Percentiles rank a stretch among this genome's conserved stretches.
Evolutionary conservation across 2,797 vertebrate genomes (phyloP).

Genomic region (Pangasius larnaudii): DNA sequence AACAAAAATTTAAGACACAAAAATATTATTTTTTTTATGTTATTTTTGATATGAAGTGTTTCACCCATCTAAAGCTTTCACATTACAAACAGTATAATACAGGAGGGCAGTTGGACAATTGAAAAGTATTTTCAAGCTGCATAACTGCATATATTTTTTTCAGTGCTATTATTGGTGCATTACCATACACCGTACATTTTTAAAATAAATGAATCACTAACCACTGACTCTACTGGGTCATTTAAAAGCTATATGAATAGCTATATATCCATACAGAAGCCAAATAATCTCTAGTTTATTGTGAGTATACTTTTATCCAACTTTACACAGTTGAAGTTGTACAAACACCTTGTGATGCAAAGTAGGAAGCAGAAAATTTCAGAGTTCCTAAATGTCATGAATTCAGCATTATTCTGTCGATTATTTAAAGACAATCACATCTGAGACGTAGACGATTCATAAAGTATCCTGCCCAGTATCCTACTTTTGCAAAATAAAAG

Average conservation of each 20-base stretch:
- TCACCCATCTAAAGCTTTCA: background rate
- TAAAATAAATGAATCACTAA: slow-evolving; percentile 8
- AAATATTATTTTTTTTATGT: too few species aligned
- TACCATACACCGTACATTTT: background rate
- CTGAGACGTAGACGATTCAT: background rate
- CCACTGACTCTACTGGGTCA: background rate
- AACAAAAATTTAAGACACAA: background rate
- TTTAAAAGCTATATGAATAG: slow-evolving; percentile 10
- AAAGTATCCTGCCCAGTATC: background rate
- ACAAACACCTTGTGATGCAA: background rate
- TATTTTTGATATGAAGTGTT: background rate
- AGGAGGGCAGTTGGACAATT: background rate
- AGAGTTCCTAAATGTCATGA: background rate
- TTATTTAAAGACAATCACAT: background rate
- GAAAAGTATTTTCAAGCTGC: background rate
- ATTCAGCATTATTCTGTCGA: background rate
- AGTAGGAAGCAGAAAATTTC: background rate
- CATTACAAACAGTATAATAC: background rate
- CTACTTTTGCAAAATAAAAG: slow-evolving; percentile 2
- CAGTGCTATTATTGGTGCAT: background rate
- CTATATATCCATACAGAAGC: background rate
- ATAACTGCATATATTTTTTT: background rate
- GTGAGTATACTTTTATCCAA: background rate
- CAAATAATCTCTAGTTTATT: background rate
- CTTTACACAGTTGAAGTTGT: background rate